Base-by-base conservation (phyloP, 2,888 invertebrate species). In the Chouioia cunea region DNA sequence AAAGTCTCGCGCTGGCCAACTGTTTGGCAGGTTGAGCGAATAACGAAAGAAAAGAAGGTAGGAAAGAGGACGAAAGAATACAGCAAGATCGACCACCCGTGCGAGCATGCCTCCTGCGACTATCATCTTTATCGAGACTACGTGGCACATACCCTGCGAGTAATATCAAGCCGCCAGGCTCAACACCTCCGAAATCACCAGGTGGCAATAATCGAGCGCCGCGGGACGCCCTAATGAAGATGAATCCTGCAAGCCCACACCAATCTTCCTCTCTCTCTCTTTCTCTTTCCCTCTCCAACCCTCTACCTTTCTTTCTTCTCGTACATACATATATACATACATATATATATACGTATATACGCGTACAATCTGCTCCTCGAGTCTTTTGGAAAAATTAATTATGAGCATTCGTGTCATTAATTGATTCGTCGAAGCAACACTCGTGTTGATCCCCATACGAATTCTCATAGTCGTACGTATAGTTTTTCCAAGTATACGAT, bases 191-290 rank as follows among this genome's bases (percentile, higher is more conserved):
- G 69, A 78, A 79, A 79, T 78, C 81, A 80, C 85, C 85, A 85
- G 84, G 84, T 85, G 83, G 83, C 77, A 79, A 69, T 57, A 60
- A 67, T 73, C 77, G 78, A 75, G 69, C 54, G 78, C 81, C 79
- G 80, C 81, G 79, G 82, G 82, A 81, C 81, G 80, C 79, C 83
- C 81, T 85, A 84, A 85, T 85, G 85, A 85, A 85, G 84, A 85
- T 82, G 82, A 84, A 85, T 85, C 81, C 82, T 75, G 65, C 23
- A 20, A 20, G n/a, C n/a, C 46, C 27, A 12, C 18, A 6, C 6
- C 36, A 3, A 12, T 6, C 36, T 10, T 4, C 4, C 15, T 27
- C 54, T 22, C 54, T 23, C 27, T 14, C 54, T 8, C 23, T 20
- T 46, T 20, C 20, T 16, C 12, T 15, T 43, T 44, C 46, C n/a